Evolutionary conservation across 2,113 vertebrate species (phyloP).

Genomic region (Chionodraco myersi): DNA sequence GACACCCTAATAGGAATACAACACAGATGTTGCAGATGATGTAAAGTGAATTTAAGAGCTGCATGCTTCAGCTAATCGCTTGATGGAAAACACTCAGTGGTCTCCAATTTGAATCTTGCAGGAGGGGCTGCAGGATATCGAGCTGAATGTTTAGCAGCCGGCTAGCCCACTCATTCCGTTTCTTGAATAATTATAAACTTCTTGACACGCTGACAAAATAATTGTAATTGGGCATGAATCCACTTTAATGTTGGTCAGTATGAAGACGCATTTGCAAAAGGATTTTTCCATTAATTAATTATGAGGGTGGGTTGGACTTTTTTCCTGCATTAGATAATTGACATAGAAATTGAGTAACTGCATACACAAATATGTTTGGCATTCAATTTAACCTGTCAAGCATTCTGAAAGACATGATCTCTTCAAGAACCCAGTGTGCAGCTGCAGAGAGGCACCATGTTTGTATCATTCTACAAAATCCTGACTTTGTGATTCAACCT

Average conservation of each 20-base stretch:
- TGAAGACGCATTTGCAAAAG: constrained; percentile 67
- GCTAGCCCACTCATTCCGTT: constrained; percentile 34
- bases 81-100: constrained; percentile 10
- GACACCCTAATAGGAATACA: not conserved
- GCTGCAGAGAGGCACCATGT: not conserved
- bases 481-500: not conserved
- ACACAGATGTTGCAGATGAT: not conserved
- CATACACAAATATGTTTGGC: constrained; percentile 25
- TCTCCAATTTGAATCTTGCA: constrained; percentile 6
- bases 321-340: constrained; percentile 49
- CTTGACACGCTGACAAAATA: constrained; percentile 59
- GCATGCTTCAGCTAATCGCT: constrained; percentile 2
- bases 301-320: constrained; percentile 43
- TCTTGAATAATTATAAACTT: constrained; percentile 65
- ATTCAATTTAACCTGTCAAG: constrained; percentile 30
- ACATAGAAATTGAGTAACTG: not conserved
- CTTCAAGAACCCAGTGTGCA: no score
- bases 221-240: constrained; percentile 60
- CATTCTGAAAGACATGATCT: constrained; percentile 36
- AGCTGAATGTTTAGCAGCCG: constrained; percentile 10
- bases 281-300: constrained; percentile 55
- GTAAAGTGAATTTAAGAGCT: constrained; percentile 20
- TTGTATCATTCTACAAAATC: not conserved
- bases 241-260: constrained; percentile 68
- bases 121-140: not conserved